Percentiles rank a stretch among this genome's conserved stretches.
These are phyloP conservation scores for Pagetopsis macropterus DNA, from an alignment of 2,797 vertebrate genomes.

Conservation along the genomic window DNA sequence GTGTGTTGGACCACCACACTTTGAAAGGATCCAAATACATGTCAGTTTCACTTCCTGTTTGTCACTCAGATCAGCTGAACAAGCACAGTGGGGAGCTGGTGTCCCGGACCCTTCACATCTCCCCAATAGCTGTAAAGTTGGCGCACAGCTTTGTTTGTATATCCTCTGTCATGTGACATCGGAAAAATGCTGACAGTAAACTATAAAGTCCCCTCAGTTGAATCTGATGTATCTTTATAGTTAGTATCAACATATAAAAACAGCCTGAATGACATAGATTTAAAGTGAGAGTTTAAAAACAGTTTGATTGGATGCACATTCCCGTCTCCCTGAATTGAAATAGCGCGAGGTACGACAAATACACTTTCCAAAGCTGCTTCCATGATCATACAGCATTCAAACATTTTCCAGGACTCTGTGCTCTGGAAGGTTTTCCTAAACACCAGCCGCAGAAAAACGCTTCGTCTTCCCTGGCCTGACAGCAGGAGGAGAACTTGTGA, in stretches of 20 bases:
- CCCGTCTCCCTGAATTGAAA: slow-evolving; percentile 35
- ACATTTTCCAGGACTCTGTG: slow-evolving; percentile 77
- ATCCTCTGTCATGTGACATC: slow-evolving; percentile 6
- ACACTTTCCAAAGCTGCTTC: slow-evolving; percentile 66
- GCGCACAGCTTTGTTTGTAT: background rate
- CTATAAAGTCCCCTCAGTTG: background rate
- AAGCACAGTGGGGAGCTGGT: background rate
- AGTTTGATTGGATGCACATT: slow-evolving; percentile 25
- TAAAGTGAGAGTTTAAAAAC: slow-evolving; percentile 19
- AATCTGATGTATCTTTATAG: slow-evolving; percentile 1
- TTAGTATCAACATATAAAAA: background rate
- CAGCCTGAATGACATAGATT: slow-evolving; percentile 13
- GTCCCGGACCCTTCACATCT: slow-evolving; percentile 4
- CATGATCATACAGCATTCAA: slow-evolving; percentile 69
- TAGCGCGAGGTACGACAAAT: slow-evolving; percentile 45
- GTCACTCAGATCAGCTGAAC: slow-evolving; percentile 32
- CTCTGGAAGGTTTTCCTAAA: slow-evolving; percentile 81
- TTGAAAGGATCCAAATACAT: background rate
- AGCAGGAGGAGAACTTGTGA: slow-evolving; percentile 72
- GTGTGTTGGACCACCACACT: slow-evolving; percentile 8
- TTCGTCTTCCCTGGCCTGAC: slow-evolving; percentile 72
- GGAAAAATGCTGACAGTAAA: slow-evolving; percentile 39
- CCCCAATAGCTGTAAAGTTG: background rate
- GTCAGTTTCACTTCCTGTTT: slow-evolving; percentile 45
- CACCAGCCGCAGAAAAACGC: slow-evolving; percentile 65